Base-by-base conservation (phyloP, 2,113 vertebrate genomes). In the Saimiri boliviensis region DNA sequence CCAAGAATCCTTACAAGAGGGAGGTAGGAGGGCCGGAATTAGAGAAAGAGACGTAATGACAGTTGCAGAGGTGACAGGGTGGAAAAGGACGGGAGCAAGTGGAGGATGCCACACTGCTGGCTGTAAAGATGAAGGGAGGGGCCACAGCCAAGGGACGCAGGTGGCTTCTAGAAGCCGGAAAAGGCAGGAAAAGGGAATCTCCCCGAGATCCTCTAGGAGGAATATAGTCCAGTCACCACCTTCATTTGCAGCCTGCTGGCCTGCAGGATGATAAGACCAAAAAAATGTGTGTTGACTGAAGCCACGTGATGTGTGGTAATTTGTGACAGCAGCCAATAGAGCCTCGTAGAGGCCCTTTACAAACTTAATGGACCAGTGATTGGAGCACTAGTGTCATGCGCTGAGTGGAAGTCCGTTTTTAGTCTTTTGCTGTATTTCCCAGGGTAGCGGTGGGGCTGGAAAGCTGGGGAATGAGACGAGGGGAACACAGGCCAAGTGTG, bases 41-140 rank as follows among this genome's bases (percentile, higher is more conserved):
- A 45, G 85, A 90, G 74, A 40, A 45, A 7, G 52, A 80, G 71
- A 54, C 0, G 20, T 0, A 30, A 76, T 32, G 54, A 73, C 30
- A 47, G 40, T 71, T 47, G 3, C 5, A 47, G 66, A 82, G n/a
- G 32, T 21, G 37, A 66, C n/a, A 80, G 60, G 54, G 37, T n/a
- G n/a, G 66, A 71, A 49, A 63, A 63, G 27, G 60, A 1, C 49
- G 66, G 35, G 27, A 58, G 8, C 17, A 25, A 54, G 11, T 6
- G n/a, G 68, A 70, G 79, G 68, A 77, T 0, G 4, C 30, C 35
- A 42, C 0, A 0, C 30, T 42, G 8, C 13, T 83, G 85, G 68
- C 45, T 79, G 27, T 17, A 27, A 73, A 0, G n/a, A 85, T 25
- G 73, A 49, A 86, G 74, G 66, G 63, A 73, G 60, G 5, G 60